Evolutionary conservation across 2,888 invertebrate genomes (phyloP).

Genomic region (Neocrepidodera transversa): DNA sequence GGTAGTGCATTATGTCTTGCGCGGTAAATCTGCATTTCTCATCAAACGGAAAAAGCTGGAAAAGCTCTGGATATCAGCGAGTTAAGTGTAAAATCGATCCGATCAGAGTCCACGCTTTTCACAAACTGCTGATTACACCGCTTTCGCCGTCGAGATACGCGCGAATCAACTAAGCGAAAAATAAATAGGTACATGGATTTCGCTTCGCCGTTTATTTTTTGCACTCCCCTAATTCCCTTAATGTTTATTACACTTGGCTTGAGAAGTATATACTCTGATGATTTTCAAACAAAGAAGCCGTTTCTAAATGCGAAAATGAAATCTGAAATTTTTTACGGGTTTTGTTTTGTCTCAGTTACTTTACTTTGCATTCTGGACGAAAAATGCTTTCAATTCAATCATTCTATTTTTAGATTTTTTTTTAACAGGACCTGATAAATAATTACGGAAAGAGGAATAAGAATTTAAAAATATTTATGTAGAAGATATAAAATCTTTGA

Average conservation of each 20-base stretch:
- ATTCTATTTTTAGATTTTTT: too few species aligned
- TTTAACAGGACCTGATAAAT: too few species aligned
- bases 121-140: conserved; percentile 52
- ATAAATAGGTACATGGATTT: conserved; percentile 41
- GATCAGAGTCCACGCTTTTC: conserved; percentile 39
- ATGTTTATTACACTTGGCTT: conserved; percentile 36
- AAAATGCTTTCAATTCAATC: too few species aligned
- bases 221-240: conserved; percentile 34
- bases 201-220: conserved; percentile 32
- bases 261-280: conserved; percentile 27
- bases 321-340: not conserved
- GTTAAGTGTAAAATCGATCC: conserved; percentile 49
- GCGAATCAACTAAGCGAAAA: conserved; percentile 40
- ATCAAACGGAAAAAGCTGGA: conserved; percentile 48
- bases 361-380: too few species aligned
- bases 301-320: conserved; percentile 29
- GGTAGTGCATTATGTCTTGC: conserved; percentile 38
- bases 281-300: conserved; percentile 27
- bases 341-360: not conserved
- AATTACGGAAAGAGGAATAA: too few species aligned
- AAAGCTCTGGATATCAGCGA: conserved; percentile 47
- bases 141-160: conserved; percentile 37
- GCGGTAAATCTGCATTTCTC: conserved; percentile 47
- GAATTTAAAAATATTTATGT: too few species aligned
- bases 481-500: too few species aligned